phyloP scores from a whole-genome alignment of 2,113 vertebrate genomes.

The Prolemur simus region DNA sequence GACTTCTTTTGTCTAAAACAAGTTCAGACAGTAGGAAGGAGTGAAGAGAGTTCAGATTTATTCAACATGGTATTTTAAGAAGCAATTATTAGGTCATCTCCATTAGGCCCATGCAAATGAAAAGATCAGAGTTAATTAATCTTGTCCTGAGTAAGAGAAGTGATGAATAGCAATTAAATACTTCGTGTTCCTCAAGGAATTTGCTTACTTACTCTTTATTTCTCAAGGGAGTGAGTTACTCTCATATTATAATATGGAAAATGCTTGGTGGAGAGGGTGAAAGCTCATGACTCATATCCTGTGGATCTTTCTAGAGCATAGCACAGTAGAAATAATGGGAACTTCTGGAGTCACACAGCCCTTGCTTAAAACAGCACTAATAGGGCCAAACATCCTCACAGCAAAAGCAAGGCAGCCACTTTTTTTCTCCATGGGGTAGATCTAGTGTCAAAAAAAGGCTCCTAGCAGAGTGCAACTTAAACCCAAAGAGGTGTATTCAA shows the following conservation, averaged over 20 bases:
- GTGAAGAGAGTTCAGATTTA: conserved; percentile 68
- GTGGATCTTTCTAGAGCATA: not conserved
- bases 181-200: conserved; percentile 71
- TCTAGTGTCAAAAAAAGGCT: not conserved
- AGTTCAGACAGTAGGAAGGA: conserved; percentile 70
- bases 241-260: conserved; percentile 56
- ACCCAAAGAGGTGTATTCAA: not conserved
- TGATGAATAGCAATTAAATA: conserved; percentile 70
- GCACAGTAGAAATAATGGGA: not conserved
- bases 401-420: not conserved
- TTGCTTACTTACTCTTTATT: conserved; percentile 69
- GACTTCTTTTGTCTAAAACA: conserved; percentile 70
- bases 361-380: not conserved
- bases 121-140: conserved; percentile 79
- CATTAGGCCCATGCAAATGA: conserved; percentile 70
- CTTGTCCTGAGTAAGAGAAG: conserved; percentile 55
- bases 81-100: conserved; percentile 64
- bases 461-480: not conserved
- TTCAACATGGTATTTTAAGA: conserved; percentile 66
- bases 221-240: conserved; percentile 42
- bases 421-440: not conserved
- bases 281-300: conserved; percentile 57
- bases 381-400: not conserved
- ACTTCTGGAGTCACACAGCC: not conserved
- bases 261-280: conserved; percentile 14